Base-by-base conservation (phyloP, 1,140 invertebrate species). In the Conus ventricosus region DNA sequence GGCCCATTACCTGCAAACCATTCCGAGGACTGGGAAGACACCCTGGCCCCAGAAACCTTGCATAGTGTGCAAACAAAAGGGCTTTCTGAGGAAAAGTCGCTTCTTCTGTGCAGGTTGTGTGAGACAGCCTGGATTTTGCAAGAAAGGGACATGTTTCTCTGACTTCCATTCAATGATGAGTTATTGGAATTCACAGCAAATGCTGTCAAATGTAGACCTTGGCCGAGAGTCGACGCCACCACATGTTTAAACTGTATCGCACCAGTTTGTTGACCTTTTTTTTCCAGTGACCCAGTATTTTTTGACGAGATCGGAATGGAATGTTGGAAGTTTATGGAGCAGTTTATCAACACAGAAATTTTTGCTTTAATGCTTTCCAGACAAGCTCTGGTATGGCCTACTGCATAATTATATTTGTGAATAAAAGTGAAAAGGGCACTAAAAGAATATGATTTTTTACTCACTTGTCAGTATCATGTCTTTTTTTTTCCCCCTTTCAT, bases 11-110 rank as follows among this genome's bases (percentile, higher is more conserved):
- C 80, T 81, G 8, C 80, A 54, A 81, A 81, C 80, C 80, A 81
- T 81, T 17, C 80, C 80, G 6, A 53, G 80, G 23, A 81, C 80
- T 54, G 80, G 80, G 17, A 81, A 54, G 51, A 81, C 80, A 15
- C 80, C 80, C 5, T 81, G 80, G 80, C 80, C 80, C 51, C 80
- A 81, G 39, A 81, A 81, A 23, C 80, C 80, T 17, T 81, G 80
- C 80, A 54, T 81, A 5, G 80, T 81, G 39, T 81, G 80, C 53
- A 81, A 81, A 23, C 80, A 81, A 13, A 81, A 81, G 80, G 80
- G 51, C 15, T 54, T 55, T 5, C 13, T 81, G 80, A 11, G 23
- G 15, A 81, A 81, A 23, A 81, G 80, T 23, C 80, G 80, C 7
- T 81, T 23, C 51, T 81, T 54, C 80, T 81, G 80, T 55, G 80